Conservation (phyloP, 2,888 invertebrate species). For the Lasioglossum malachurum region DNA sequence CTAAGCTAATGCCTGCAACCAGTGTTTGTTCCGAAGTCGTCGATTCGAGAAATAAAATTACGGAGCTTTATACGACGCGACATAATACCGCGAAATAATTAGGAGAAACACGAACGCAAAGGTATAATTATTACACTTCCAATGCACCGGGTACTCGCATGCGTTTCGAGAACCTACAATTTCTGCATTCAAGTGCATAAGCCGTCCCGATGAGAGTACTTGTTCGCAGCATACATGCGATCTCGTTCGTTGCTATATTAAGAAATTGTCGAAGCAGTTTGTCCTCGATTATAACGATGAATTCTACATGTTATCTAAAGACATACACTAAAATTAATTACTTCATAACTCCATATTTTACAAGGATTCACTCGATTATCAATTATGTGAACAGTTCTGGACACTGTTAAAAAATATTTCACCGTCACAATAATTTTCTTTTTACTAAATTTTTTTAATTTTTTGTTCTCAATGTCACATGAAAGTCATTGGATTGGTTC, state of each 20-base stretch:
- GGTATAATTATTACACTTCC: constrained; percentile 3
- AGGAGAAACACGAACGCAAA: background rate
- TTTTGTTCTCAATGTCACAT: background rate
- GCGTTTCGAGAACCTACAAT: background rate
- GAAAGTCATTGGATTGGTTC: background rate
- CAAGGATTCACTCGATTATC: background rate
- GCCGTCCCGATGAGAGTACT: constrained; percentile 5
- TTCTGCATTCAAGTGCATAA: constrained; percentile 4
- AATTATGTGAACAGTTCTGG: background rate
- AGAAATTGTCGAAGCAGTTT: constrained; percentile 2
- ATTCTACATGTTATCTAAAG: background rate
- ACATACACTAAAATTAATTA: background rate
- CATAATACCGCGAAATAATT: background rate
- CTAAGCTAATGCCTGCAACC: background rate
- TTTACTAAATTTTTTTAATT: background rate
- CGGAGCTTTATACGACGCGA: background rate
- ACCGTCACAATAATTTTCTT: background rate
- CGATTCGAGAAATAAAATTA: background rate
- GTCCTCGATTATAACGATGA: background rate
- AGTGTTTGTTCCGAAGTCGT: constrained; percentile 10
- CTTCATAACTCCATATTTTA: background rate
- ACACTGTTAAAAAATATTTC: background rate
- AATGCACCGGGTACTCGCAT: background rate
- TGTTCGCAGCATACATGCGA: background rate
- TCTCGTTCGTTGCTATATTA: constrained; percentile 12